Conservation (phyloP, 2,888 invertebrate genomes). For the Sialis fuliginosa region DNA sequence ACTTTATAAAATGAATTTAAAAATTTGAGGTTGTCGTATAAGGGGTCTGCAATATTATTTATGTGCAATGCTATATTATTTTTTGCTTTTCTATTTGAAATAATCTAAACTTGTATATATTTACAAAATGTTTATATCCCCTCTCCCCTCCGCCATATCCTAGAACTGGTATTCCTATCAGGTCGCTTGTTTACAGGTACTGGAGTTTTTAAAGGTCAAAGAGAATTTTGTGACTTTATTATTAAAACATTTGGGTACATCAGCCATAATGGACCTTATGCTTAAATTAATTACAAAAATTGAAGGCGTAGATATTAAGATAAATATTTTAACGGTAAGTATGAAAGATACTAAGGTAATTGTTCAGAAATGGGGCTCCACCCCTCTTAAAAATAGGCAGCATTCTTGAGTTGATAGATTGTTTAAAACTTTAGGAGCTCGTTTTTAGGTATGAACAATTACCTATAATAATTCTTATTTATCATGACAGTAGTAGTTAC, state of each 20-base stretch:
- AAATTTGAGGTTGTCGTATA: no score
- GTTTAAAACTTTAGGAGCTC: neutral
- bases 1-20: no score
- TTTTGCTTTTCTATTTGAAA: no score
- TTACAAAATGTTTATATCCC: neutral
- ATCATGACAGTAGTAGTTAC: no score
- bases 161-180: constrained; percentile 88
- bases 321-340: constrained; percentile 50
- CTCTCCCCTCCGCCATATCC: constrained; percentile 1
- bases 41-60: no score
- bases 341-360: neutral
- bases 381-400: no score
- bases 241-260: constrained; percentile 79
- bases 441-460: neutral
- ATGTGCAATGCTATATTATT: no score
- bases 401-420: no score
- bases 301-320: constrained; percentile 52
- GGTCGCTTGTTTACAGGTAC: constrained; percentile 77
- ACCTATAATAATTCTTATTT: no score
- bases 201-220: constrained; percentile 79
- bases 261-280: constrained; percentile 86
- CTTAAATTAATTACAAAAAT: constrained; percentile 70
- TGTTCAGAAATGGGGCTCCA: no score
- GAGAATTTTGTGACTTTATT: constrained; percentile 75
- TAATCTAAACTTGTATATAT: neutral